Percentiles rank a stretch among this genome's conserved stretches.
Evolutionary conservation across 2,888 invertebrate species (phyloP).

Genomic region (Drosophila meridiana): DNA sequence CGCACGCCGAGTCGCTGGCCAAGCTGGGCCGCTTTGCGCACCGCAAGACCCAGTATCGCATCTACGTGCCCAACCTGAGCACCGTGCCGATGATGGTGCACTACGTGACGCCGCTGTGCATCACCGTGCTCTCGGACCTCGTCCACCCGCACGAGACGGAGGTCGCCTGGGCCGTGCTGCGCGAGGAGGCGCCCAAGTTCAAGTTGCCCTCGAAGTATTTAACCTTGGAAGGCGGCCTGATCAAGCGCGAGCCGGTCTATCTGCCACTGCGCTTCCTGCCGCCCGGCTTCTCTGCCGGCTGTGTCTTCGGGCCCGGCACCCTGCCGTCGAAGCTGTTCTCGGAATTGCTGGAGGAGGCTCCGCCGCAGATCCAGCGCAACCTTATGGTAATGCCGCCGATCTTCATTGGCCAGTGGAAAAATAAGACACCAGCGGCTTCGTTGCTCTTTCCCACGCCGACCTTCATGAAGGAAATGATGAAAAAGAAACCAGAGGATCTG

Average conservation of each 20-base stretch:
- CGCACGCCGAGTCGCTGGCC: not conserved
- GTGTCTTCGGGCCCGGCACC: conserved; percentile 19
- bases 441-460: not conserved
- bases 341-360: not conserved
- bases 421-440: not conserved
- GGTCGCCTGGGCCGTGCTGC: not conserved
- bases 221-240: not conserved
- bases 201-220: conserved; percentile 10
- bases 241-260: conserved; percentile 6
- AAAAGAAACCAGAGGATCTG: not conserved
- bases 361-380: conserved; percentile 2
- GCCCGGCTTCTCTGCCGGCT: conserved; percentile 33
- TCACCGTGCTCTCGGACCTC: conserved; percentile 18
- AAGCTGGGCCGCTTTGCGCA: not conserved
- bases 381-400: conserved; percentile 14
- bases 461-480: not conserved
- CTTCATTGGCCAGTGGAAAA: conserved; percentile 34
- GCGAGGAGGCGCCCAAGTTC: conserved; percentile 11
- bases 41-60: not conserved
- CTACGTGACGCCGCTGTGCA: not conserved
- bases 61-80: conserved; percentile 31
- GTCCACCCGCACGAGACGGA: conserved; percentile 14
- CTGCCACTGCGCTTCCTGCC: conserved; percentile 28
- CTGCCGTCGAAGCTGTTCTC: not conserved
- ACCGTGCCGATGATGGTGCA: not conserved